phyloP scores from a whole-genome alignment of 1,140 invertebrate genomes.

The Tribolium castaneum region DNA sequence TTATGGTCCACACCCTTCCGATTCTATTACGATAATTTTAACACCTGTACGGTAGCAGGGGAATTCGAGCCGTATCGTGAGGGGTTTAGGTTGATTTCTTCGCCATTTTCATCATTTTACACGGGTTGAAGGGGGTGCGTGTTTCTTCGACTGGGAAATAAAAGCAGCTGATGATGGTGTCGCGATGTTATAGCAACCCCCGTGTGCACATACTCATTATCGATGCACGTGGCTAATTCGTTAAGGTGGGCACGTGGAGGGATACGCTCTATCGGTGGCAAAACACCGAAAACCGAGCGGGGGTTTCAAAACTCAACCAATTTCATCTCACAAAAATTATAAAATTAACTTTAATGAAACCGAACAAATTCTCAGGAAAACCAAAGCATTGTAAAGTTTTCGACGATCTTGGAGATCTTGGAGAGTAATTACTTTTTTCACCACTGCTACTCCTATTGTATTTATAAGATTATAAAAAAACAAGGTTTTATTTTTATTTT shows the following conservation, averaged over 20 bases:
- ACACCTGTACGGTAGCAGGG: conserved; percentile 55
- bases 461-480: no score
- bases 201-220: not conserved
- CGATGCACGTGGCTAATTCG: conserved; percentile 17
- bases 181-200: conserved; percentile 5
- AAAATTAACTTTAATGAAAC: no score
- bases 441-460: no score
- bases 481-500: no score
- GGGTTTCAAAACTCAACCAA: no score
- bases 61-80: conserved; percentile 42
- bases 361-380: no score
- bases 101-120: conserved; percentile 47
- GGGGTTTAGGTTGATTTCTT: conserved; percentile 8
- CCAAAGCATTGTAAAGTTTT: no score
- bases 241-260: conserved; percentile 15
- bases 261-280: not conserved
- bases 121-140: conserved; percentile 40
- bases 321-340: no score
- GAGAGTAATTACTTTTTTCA: no score
- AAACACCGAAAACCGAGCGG: not conserved
- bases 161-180: conserved; percentile 50
- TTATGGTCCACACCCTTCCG: conserved; percentile 60
- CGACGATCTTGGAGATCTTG: no score
- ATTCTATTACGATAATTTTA: conserved; percentile 61
- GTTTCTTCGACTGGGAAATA: conserved; percentile 50